A percentile compares a stretch with the other conserved stretches of the same genome.
phyloP scores from a whole-genome alignment of 1,140 invertebrate genomes.

The Trichonephila clavipes region DNA sequence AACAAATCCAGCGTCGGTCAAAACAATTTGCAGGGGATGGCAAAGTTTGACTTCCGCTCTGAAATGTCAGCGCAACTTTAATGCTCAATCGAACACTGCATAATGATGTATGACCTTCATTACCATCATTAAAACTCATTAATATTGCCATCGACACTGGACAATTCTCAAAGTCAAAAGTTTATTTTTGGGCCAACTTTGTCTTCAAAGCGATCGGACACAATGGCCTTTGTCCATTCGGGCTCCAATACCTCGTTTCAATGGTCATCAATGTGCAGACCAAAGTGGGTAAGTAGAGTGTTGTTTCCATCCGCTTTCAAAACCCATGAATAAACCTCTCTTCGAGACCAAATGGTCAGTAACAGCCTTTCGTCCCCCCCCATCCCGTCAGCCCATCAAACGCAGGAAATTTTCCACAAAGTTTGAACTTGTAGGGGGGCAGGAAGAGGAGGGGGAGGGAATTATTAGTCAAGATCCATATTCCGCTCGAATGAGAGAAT shows the following conservation, averaged over 20 bases:
- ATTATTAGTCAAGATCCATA: slow-evolving; percentile 54
- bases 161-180: background rate
- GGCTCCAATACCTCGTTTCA: background rate
- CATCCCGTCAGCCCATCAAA: background rate
- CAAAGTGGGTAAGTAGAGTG: slow-evolving; percentile 2
- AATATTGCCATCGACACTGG: background rate
- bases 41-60: background rate
- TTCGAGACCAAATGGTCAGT: slow-evolving; percentile 22
- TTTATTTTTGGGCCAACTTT: slow-evolving; percentile 22
- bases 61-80: background rate
- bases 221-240: slow-evolving; percentile 1
- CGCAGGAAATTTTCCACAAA: slow-evolving; percentile 20
- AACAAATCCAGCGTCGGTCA: no score
- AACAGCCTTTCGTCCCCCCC: background rate
- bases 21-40: background rate
- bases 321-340: background rate
- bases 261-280: background rate
- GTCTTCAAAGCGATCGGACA: background rate
- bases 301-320: background rate
- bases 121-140: background rate
- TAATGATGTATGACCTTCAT: background rate
- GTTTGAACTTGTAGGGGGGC: background rate
- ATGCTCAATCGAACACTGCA: background rate
- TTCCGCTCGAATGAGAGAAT: background rate
- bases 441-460: background rate